These are phyloP conservation scores for Lophura nycthemera DNA, from an alignment of 2,113 vertebrate genomes.

Conservation along the genomic window DNA sequence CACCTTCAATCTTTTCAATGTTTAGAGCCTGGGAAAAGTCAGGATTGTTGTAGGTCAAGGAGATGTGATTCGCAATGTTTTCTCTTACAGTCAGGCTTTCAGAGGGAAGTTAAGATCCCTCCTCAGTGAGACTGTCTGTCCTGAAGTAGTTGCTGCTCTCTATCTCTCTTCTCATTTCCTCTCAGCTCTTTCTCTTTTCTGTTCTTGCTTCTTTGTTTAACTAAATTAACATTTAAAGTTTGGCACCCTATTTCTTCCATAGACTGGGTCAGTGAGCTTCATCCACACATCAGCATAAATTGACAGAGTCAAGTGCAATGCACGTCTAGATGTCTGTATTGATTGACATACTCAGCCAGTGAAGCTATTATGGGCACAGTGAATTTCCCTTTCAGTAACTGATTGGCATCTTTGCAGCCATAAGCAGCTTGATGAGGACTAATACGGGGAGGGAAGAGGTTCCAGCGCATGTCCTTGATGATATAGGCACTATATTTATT, in stretches of 20 bases:
- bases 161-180: not conserved
- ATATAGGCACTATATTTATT: slow-evolving; percentile 3
- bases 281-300: slow-evolving; percentile 46
- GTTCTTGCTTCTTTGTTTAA: not conserved
- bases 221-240: not conserved
- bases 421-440: slow-evolving; percentile 73
- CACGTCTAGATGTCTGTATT: not conserved
- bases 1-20: not conserved
- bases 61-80: not conserved
- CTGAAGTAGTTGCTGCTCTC: not conserved
- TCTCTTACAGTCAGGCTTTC: not conserved
- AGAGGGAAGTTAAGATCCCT: not conserved
- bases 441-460: slow-evolving; percentile 49
- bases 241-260: not conserved
- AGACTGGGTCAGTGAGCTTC: not conserved
- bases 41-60: not conserved
- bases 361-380: slow-evolving; percentile 25
- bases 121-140: too few species aligned
- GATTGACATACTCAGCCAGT: slow-evolving; percentile 39
- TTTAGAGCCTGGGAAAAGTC: not conserved
- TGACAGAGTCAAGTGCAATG: slow-evolving; percentile 35
- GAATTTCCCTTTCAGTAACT: slow-evolving; percentile 38
- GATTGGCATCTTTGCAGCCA: slow-evolving; percentile 67
- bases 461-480: slow-evolving; percentile 50
- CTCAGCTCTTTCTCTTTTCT: not conserved